A percentile compares a stretch with the other conserved stretches of the same genome.
Evolutionary conservation across 2,113 vertebrate genomes (phyloP).

Genomic region (Bufo bufo): DNA sequence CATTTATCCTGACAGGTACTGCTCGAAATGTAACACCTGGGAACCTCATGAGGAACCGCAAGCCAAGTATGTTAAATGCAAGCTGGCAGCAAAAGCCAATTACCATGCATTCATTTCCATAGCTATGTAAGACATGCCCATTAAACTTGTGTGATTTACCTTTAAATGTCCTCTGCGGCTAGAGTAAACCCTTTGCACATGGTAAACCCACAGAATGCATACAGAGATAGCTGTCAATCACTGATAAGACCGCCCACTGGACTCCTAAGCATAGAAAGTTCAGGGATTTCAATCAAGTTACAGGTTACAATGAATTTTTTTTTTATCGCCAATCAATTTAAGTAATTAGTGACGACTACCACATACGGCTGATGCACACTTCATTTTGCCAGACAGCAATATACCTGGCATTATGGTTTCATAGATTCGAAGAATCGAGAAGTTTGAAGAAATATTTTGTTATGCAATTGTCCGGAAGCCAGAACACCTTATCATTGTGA

Average conservation of each 20-base stretch:
- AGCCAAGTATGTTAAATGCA: background rate
- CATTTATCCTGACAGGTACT: background rate
- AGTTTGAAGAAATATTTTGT: background rate
- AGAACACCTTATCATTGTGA: background rate
- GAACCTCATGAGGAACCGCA: background rate
- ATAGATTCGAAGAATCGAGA: background rate
- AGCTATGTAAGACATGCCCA: background rate
- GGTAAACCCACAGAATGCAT: no score
- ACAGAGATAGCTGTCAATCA: no score
- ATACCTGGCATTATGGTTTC: background rate
- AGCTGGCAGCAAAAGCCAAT: background rate
- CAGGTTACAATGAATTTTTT: no score
- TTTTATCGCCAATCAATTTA: no score
- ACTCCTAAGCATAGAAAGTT: no score
- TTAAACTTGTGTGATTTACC: no score
- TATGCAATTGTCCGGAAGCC: background rate
- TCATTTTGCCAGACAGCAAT: background rate
- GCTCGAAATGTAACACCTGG: background rate
- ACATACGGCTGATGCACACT: no score
- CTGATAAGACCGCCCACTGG: no score
- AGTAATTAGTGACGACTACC: no score
- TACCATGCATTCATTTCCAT: background rate
- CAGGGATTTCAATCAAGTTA: no score
- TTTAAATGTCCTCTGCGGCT: background rate
- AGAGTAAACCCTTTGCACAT: background rate